Percentiles rank a stretch among this genome's conserved stretches.
phyloP scores from a whole-genome alignment of 1,140 invertebrate genomes.

The Idris sp. region DNA sequence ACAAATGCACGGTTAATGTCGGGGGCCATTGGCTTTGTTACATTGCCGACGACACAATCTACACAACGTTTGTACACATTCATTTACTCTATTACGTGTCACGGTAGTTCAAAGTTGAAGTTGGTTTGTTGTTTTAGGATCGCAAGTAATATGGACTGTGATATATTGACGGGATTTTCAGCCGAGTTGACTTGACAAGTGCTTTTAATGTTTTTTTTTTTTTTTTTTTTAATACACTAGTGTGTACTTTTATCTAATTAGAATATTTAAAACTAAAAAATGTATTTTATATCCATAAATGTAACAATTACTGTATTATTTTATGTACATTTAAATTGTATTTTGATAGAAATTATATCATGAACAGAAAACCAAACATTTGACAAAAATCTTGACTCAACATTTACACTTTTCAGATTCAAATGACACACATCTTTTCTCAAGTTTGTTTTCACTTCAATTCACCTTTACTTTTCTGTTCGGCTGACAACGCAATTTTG shows the following conservation, averaged over 20 bases:
- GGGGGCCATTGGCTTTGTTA: constrained; percentile 59
- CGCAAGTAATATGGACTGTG: constrained; percentile 38
- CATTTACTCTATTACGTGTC: constrained; percentile 56
- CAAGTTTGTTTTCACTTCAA: no score
- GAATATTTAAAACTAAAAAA: no score
- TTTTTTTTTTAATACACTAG: background rate
- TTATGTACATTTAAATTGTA: no score
- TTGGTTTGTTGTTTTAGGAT: constrained; percentile 57
- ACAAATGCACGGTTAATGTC: constrained; percentile 59
- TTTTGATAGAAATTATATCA: no score
- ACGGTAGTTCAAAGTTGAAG: constrained; percentile 51
- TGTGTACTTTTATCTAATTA: constrained; percentile 3
- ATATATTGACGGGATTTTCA: constrained; percentile 42
- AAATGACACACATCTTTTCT: no score
- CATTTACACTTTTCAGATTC: no score
- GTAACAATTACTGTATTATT: no score
- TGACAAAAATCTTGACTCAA: no score
- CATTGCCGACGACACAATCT: constrained; percentile 52
- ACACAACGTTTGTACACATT: constrained; percentile 54
- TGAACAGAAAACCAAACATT: no score
- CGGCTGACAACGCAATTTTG: no score
- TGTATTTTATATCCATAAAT: no score
- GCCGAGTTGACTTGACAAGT: constrained; percentile 35
- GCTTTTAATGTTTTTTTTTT: constrained; percentile 15
- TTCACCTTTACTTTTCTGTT: no score